Percentiles rank a stretch among this genome's conserved stretches.
Evolutionary conservation across 2,797 vertebrate species (phyloP).

Genomic region (Sebastes aleutianus): DNA sequence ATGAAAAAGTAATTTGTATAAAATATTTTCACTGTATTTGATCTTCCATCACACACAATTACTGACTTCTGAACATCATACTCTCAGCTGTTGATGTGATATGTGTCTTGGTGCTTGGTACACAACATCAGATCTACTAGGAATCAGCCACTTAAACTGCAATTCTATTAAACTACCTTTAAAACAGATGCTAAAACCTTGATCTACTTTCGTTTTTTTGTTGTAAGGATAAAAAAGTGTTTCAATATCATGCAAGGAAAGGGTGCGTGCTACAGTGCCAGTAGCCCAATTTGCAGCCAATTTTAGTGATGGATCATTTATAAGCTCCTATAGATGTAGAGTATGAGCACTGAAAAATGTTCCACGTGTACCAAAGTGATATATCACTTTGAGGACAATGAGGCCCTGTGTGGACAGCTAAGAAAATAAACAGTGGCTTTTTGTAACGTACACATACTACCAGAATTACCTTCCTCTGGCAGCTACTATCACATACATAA

Average conservation of each 20-base stretch:
- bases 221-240: neutral
- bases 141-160: neutral
- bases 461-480: slow-evolving; percentile 28
- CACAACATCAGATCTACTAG: neutral
- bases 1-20: slow-evolving; percentile 27
- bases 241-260: neutral
- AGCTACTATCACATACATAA: slow-evolving; percentile 17
- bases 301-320: slow-evolving; percentile 7
- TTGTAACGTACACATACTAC: slow-evolving; percentile 24
- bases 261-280: neutral
- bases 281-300: neutral
- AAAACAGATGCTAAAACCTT: neutral
- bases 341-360: slow-evolving; percentile 11
- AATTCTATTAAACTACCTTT: neutral
- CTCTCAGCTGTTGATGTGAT: slow-evolving; percentile 4
- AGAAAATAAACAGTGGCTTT: slow-evolving; percentile 49
- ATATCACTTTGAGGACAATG: slow-evolving; percentile 32
- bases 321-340: neutral
- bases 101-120: neutral
- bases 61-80: slow-evolving; percentile 8
- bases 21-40: slow-evolving; percentile 30
- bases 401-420: slow-evolving; percentile 28
- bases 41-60: slow-evolving; percentile 10
- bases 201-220: neutral
- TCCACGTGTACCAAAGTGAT: slow-evolving; percentile 25